Evolutionary conservation across 2,888 invertebrate genomes (phyloP), one percentile per base, ranked within the genome.

Genomic region (Diogma glabrata): DNA sequence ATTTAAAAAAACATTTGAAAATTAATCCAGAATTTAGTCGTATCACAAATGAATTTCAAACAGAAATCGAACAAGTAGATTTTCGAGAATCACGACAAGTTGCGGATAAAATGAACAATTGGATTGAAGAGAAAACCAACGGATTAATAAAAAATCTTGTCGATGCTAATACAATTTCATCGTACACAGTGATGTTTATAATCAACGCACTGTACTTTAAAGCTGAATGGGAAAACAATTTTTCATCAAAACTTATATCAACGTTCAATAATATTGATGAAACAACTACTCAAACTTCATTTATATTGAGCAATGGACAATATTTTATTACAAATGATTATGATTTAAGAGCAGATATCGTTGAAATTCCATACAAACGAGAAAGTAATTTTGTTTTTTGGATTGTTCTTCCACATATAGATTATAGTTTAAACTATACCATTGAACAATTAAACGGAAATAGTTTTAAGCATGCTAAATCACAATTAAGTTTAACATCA

Each of bases 331-430:
- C 43, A 12, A 22, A 22, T 9, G 23, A 9, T 14, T 20, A 43
- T 20, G 43, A 43, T 3, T 14, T 43, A 1, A 10, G 23, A n/a
- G 22, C 43, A n/a, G 43, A 43, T 7, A 9, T 43, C 6, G 22
- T 43, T 23, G 43, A 43, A n/a, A 4, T 43, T 14, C 22, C 20
- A n/a, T 43, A 43, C 8, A 22, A n/a, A 1, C 43, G 43, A 2
- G 43, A 43, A n/a, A 43, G 43, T 43, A 23, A 23, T 14, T 43
- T 14, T n/a, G 43, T 22, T 8, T 43, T 43, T n/a, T 43, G 43
- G 43, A 43, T 43, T 3, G 8, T 43, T 6, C 23, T 43, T 7
- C 43, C 43, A 14, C 43, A 14, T 14, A 43, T 14, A 4, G 3
- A 20, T 14, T 43, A 20, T 3, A 43, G n/a, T 9, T 23, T 43